These are phyloP conservation scores for Poeciliopsis infans DNA, from an alignment of 2,797 vertebrate genomes.

Conservation along the genomic window DNA sequence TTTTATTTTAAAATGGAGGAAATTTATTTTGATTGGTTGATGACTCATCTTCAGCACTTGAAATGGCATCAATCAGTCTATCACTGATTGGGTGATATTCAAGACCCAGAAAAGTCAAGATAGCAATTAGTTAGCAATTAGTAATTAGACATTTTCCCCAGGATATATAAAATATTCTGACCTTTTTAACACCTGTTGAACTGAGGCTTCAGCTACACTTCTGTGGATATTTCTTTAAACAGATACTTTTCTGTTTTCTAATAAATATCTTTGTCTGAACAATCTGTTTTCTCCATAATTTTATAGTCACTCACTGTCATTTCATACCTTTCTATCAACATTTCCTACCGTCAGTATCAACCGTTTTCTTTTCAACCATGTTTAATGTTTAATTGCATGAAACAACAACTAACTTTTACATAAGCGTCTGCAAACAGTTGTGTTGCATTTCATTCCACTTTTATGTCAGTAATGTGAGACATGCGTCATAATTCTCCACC, in stretches of 20 bases:
- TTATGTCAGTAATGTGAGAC: too few relatives aligned
- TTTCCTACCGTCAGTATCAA: neutral
- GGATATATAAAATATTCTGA: neutral
- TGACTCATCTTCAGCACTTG: slow-evolving; percentile 44
- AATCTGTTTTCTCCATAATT: neutral
- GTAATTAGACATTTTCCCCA: neutral
- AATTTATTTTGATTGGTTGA: slow-evolving; percentile 45
- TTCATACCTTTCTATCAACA: neutral
- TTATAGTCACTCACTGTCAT: neutral
- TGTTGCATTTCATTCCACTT: too few relatives aligned
- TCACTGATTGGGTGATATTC: slow-evolving; percentile 53
- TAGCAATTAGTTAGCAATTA: slow-evolving; percentile 3
- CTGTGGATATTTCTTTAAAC: neutral
- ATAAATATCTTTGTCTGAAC: neutral
- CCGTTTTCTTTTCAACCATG: neutral
- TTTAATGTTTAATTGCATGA: neutral
- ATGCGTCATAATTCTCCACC: too few relatives aligned
- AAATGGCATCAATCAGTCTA: slow-evolving; percentile 56
- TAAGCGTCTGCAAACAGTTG: too few relatives aligned
- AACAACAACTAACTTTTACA: neutral
- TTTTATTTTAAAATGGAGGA: slow-evolving; percentile 29
- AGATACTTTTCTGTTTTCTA: neutral
- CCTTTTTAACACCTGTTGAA: neutral
- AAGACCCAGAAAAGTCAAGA: slow-evolving; percentile 29
- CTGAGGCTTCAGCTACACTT: neutral